Percentiles rank a stretch among this genome's conserved stretches.
phyloP scores from a whole-genome alignment of 2,113 vertebrate species.

The Herpetotheres cachinnans region DNA sequence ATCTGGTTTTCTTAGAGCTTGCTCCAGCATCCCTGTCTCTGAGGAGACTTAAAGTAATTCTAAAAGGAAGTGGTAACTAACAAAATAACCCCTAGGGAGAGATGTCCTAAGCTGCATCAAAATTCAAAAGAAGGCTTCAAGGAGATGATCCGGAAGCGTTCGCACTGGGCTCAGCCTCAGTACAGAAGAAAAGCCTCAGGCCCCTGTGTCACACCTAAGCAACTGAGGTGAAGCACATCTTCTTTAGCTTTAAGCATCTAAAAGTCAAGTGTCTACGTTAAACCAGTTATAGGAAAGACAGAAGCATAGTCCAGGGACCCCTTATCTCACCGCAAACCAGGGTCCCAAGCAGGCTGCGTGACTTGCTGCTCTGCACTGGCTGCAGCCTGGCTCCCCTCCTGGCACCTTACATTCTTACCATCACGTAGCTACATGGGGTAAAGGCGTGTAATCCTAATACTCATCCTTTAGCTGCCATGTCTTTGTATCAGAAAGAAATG shows the following conservation, averaged over 20 bases:
- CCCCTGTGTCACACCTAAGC: background rate
- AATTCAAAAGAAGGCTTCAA: background rate
- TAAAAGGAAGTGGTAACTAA: background rate
- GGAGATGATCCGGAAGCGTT: background rate
- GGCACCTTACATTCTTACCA: background rate
- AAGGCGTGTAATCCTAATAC: background rate
- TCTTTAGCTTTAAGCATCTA: background rate
- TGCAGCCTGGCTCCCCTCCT: background rate
- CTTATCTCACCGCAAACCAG: background rate
- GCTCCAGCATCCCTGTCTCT: background rate
- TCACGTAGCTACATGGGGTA: fast-evolving
- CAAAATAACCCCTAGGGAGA: background rate
- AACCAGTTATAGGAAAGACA: background rate
- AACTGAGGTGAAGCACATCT: background rate
- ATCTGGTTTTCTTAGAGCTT: background rate
- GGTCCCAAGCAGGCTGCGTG: background rate
- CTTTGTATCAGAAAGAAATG: background rate
- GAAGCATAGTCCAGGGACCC: background rate
- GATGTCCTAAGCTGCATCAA: background rate
- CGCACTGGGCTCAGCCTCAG: background rate
- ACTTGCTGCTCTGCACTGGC: background rate
- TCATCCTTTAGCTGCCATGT: background rate
- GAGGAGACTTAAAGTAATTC: background rate
- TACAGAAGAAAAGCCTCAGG: background rate
- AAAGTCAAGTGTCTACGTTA: background rate